Evolutionary conservation across 2,888 invertebrate genomes (phyloP), one percentile per base, ranked within the genome.

Genomic region (Hydroisotoma schaefferi): DNA sequence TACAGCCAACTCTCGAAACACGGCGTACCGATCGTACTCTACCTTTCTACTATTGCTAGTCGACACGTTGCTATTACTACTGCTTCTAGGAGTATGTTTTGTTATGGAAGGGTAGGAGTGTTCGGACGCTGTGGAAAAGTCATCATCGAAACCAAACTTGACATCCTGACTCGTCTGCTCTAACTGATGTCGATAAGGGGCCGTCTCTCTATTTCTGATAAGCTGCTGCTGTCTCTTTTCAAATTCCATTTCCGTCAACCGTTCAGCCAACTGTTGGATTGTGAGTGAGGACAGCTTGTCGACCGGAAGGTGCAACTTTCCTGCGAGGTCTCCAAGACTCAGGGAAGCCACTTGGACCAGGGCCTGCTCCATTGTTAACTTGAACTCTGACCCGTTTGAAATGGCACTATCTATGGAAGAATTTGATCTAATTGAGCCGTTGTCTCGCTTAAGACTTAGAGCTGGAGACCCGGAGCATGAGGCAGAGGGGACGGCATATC

Each of bases 21-120:
- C 92, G 0, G 92, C 92, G 76, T 93, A 93, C 71, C 89, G 83
- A 75, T 92, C 92, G 74, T 86, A 70, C n/a, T n/a, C n/a, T n/a
- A n/a, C n/a, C n/a, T n/a, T n/a, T n/a, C n/a, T n/a, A n/a, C n/a
- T n/a, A n/a, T n/a, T n/a, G n/a, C n/a, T n/a, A n/a, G n/a, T n/a
- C n/a, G n/a, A n/a, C n/a, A n/a, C n/a, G n/a, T n/a, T n/a, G n/a
- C n/a, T n/a, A 48, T 55, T 57, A 25, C 23, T 44, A 15, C 38
- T 23, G 1, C 25, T 25, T 33, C 33, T 33, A 10, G 8, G 33
- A 15, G 33, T 33, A 33, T 8, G 15, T 8, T 22, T 23, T 12
- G 12, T 5, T 6, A 15, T 20, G 15, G 46, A 4, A 23, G 25
- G 23, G 40, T 83, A 77, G 2, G 61, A 57, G 10, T 71, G 71